Base-by-base conservation (phyloP, 2,797 vertebrate genomes). In the Myotis pilosus region DNA sequence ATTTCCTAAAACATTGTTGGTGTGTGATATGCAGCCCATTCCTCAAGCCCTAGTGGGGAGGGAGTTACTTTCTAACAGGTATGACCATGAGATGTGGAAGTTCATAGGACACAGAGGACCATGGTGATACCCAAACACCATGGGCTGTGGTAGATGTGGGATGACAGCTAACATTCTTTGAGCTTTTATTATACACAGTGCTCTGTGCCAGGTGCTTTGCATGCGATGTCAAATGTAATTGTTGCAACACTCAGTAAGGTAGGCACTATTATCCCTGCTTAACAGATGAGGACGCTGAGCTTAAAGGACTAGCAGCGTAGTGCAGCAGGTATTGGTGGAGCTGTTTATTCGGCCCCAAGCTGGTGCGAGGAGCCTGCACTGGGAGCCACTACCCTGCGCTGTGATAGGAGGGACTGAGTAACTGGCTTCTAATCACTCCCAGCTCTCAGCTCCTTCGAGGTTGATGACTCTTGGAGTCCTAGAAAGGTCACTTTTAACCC, bases 321-420 rank as follows among this genome's bases (percentile, higher is more conserved):
- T 1, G 9, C 30, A 19, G 20, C 13, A 0, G 53, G 7, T 64
- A 25, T 11, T 10, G 22, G n/a, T 5, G 20, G 76, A 55, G 8
- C 57, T 86, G 6, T 49, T 38, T 17, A 12, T 72, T 79, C 64
- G 12, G 17, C 33, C 17, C 62, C 69, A 12, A 11, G 22, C 57
- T 20, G 10, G 20, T 53, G 36, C 44, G 82, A 44, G 76, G 3
- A n/a, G 23, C n/a, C 57, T 20, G 0, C 9, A 0, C 33, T 9
- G 28, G 47, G 72, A 15, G 17, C 20, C 19, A 28, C 22, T 3
- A 4, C 62, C 78, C 11, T 20, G 4, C 12, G 0, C 57, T 44
- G 11, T 36, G 7, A 19, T 2, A 8, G 49, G 36, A 68, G 20
- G 64, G 66, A 12, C 3, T 23, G 15, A 95, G 55, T 8, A 1